Evolutionary conservation across 2,888 invertebrate genomes (phyloP).

Genomic region (Apodemia duryi): DNA sequence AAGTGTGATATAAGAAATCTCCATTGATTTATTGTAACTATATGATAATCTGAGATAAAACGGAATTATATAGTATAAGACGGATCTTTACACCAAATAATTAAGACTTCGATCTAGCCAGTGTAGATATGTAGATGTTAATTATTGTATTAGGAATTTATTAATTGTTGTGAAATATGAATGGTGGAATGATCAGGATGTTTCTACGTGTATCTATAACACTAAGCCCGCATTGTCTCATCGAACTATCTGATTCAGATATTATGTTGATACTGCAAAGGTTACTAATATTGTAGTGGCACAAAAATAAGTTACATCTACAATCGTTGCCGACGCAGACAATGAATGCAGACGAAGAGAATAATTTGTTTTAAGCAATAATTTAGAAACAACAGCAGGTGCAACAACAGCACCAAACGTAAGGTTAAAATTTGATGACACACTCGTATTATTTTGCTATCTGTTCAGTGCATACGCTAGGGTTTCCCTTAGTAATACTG

Average conservation of each 20-base stretch:
- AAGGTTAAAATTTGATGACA: too few species aligned
- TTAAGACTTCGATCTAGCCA: slow-evolving; percentile 67
- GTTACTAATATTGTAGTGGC: too few species aligned
- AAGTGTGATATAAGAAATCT: slow-evolving; percentile 27
- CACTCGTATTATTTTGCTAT: too few species aligned
- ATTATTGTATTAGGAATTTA: slow-evolving; percentile 45
- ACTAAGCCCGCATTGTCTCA: slow-evolving; percentile 27
- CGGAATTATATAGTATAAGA: slow-evolving; percentile 57
- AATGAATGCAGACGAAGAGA: too few species aligned
- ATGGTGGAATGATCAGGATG: slow-evolving; percentile 32
- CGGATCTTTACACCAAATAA: slow-evolving; percentile 78
- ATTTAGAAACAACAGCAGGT: too few species aligned
- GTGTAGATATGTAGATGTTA: slow-evolving; percentile 65
- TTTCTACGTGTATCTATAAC: slow-evolving; percentile 30
- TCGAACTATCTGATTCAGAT: neutral
- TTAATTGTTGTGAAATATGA: slow-evolving; percentile 49
- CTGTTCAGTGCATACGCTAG: too few species aligned
- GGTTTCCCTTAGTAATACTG: too few species aligned
- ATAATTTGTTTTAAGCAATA: too few species aligned
- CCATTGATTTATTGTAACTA: neutral
- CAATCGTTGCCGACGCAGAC: too few species aligned
- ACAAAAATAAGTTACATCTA: too few species aligned
- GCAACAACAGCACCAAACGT: too few species aligned
- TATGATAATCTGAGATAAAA: slow-evolving; percentile 25
- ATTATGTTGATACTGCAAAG: neutral